A percentile compares a stretch with the other conserved stretches of the same genome.
Conservation (phyloP, 2,888 invertebrate species). For the Margaritifera margaritifera region DNA sequence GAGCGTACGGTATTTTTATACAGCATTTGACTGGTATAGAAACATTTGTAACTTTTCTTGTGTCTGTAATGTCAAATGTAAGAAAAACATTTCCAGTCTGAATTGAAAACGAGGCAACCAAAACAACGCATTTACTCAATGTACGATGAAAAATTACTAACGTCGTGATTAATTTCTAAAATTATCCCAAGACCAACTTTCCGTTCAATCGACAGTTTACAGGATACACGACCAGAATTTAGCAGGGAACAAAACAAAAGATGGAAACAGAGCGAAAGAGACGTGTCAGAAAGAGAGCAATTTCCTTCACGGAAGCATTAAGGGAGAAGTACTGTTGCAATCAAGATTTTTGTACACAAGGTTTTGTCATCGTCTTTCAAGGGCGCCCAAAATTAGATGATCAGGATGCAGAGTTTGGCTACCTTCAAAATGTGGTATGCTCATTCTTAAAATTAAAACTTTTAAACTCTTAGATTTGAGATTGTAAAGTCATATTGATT, state of each 20-base stretch:
- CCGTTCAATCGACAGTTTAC: too few species aligned
- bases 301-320: conserved; percentile 57
- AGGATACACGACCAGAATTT: too few species aligned
- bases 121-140: too few species aligned
- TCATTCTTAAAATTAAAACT: not conserved
- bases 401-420: conserved; percentile 57
- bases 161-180: too few species aligned
- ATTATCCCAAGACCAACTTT: too few species aligned
- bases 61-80: too few species aligned
- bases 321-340: conserved; percentile 56
- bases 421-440: conserved; percentile 58
- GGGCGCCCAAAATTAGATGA: conserved; percentile 49
- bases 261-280: conserved; percentile 16
- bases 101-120: too few species aligned
- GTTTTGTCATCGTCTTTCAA: conserved; percentile 50
- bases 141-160: too few species aligned
- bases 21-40: too few species aligned
- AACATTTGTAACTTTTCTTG: rapidly evolving
- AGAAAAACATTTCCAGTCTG: too few species aligned
- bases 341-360: conserved; percentile 26
- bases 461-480: too few species aligned
- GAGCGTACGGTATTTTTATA: too few species aligned
- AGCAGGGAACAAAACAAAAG: not conserved
- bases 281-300: conserved; percentile 17
- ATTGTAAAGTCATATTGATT: not conserved